A percentile compares a stretch with the other conserved stretches of the same genome.
These are phyloP conservation scores for Epirrhoe tristata DNA, from an alignment of 2,888 invertebrate species.

Conservation along the genomic window DNA sequence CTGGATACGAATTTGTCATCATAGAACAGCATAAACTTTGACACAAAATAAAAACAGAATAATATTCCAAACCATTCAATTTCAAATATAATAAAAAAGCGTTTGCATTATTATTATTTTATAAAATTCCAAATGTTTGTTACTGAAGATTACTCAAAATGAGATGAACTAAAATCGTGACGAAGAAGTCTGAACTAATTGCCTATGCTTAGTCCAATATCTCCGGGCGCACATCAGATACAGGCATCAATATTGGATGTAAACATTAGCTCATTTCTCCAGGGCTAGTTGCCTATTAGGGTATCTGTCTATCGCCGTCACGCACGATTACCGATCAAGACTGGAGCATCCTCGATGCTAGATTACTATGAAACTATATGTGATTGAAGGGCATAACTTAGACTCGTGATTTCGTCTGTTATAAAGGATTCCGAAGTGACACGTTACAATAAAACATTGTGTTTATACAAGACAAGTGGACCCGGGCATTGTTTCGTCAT, in stretches of 20 bases:
- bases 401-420: not conserved
- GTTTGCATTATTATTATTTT: no score
- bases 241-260: constrained; percentile 61
- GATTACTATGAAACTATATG: not conserved
- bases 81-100: no score
- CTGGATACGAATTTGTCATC: no score
- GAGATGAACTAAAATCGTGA: no score
- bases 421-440: not conserved
- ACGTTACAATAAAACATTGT: not conserved
- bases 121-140: no score
- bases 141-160: no score
- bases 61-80: no score
- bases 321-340: constrained; percentile 19
- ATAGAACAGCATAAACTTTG: no score
- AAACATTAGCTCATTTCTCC: constrained; percentile 69
- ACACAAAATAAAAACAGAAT: no score
- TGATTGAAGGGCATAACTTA: not conserved
- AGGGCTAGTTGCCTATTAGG: constrained; percentile 61
- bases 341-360: not conserved
- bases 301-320: constrained; percentile 52
- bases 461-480: no score
- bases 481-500: no score
- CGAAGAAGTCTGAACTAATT: no score
- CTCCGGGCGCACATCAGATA: constrained; percentile 38
- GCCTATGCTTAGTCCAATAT: constrained; percentile 12